Percentiles rank a stretch among this genome's conserved stretches.
Evolutionary conservation across 2,113 vertebrate genomes (phyloP).

Genomic region (Oceanites oceanicus): DNA sequence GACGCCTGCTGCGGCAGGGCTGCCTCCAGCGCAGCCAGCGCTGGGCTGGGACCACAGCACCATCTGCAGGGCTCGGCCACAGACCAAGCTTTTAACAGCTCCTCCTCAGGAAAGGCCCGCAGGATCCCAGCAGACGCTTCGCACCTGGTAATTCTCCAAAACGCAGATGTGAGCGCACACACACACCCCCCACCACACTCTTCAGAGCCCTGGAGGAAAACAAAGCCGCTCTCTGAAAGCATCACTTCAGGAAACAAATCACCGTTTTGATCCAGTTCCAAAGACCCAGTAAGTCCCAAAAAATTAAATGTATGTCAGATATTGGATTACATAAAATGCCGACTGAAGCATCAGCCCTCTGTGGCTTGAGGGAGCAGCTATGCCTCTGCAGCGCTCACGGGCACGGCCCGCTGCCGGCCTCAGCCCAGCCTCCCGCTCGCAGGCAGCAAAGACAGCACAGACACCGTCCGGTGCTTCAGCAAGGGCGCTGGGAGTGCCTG

Average conservation of each 20-base stretch:
- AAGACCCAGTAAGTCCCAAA: not conserved
- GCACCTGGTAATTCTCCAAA: not conserved
- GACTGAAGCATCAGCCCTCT: not conserved
- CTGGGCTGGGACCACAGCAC: conserved; percentile 6
- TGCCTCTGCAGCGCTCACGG: not conserved
- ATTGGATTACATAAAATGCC: not conserved
- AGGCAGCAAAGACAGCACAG: not conserved
- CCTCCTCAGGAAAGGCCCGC: not conserved
- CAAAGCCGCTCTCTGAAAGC: not conserved
- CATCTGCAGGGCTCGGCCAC: conserved; percentile 49
- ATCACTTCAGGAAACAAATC: not conserved
- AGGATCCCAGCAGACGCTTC: not conserved
- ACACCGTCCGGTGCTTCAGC: accelerated
- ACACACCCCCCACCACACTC: not conserved
- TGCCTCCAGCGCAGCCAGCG: not conserved
- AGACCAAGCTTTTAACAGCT: not conserved
- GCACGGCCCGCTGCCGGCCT: not conserved
- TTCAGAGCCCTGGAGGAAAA: not conserved
- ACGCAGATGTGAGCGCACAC: not conserved
- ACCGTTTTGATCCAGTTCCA: not conserved
- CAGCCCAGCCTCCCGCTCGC: not conserved
- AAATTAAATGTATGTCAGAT: not conserved
- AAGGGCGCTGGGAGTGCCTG: not conserved
- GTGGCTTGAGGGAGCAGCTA: not conserved
- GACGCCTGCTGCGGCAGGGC: not conserved